These are phyloP conservation scores for Nebria ingens DNA, from an alignment of 1,140 invertebrate species.

Conservation along the genomic window DNA sequence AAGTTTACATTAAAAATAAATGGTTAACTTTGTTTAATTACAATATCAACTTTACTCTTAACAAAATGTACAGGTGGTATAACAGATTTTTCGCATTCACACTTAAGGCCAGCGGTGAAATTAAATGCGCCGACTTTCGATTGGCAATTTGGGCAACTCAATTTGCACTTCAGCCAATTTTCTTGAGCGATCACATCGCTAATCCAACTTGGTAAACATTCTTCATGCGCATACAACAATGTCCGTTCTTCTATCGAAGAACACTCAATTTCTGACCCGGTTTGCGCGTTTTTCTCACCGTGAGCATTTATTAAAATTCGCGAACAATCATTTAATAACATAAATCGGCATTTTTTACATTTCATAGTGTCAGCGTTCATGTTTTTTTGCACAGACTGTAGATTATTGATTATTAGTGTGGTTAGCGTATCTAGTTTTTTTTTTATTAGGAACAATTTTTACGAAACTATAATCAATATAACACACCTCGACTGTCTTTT, in stretches of 20 bases:
- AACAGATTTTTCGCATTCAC: slow-evolving; percentile 4
- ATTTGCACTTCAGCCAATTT: slow-evolving; percentile 13
- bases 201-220: neutral
- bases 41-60: slow-evolving; percentile 11
- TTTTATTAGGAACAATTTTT: too few relatives aligned
- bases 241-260: neutral
- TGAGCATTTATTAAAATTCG: neutral
- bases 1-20: neutral
- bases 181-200: neutral
- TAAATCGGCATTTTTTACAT: slow-evolving; percentile 6
- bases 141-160: slow-evolving; percentile 3
- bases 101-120: slow-evolving; percentile 10
- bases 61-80: slow-evolving; percentile 11
- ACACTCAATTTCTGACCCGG: neutral
- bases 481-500: too few relatives aligned
- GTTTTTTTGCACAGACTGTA: too few relatives aligned
- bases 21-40: slow-evolving; percentile 1
- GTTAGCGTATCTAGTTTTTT: too few relatives aligned
- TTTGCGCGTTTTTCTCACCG: neutral
- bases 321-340: neutral
- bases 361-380: slow-evolving; percentile 2
- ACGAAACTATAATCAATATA: too few relatives aligned
- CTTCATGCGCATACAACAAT: neutral
- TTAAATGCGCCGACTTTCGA: slow-evolving; percentile 11
- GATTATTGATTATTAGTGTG: too few relatives aligned